Conservation (phyloP, 2,888 invertebrate species). For the Plagodis dolabraria region DNA sequence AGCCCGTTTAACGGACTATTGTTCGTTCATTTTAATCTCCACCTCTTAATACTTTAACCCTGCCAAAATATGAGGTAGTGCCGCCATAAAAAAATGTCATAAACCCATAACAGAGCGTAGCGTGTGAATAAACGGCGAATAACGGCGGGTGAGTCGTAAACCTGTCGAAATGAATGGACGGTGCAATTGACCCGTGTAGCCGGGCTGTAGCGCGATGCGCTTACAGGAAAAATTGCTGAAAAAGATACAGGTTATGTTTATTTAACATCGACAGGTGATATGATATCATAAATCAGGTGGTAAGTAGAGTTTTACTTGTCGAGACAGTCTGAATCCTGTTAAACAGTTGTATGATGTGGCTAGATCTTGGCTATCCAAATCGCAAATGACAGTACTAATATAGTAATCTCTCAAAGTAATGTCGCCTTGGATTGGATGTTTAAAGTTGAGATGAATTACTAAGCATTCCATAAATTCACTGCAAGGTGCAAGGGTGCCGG, state of each 20-base stretch:
- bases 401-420: no score
- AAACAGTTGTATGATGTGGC: no score
- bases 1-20: slow-evolving; percentile 21
- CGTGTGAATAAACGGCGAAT: slow-evolving; percentile 68
- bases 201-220: slow-evolving; percentile 17
- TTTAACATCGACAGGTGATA: neutral
- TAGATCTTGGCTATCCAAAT: no score
- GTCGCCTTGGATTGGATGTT: no score
- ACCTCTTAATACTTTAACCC: slow-evolving; percentile 66
- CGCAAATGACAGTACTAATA: no score
- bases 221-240: slow-evolving; percentile 18
- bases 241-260: slow-evolving; percentile 5
- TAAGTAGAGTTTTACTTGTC: no score
- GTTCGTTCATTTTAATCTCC: slow-evolving; percentile 47
- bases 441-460: no score
- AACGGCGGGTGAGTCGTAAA: slow-evolving; percentile 60
- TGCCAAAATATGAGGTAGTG: slow-evolving; percentile 74
- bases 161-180: slow-evolving; percentile 71
- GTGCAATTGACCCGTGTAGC: slow-evolving; percentile 51
- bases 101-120: slow-evolving; percentile 70
- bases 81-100: slow-evolving; percentile 75
- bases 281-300: no score
- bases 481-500: no score
- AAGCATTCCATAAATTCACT: no score
- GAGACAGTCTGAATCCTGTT: no score